These are phyloP conservation scores for Scaptomyza hsui DNA, from an alignment of 1,140 invertebrate genomes.

Conservation along the genomic window DNA sequence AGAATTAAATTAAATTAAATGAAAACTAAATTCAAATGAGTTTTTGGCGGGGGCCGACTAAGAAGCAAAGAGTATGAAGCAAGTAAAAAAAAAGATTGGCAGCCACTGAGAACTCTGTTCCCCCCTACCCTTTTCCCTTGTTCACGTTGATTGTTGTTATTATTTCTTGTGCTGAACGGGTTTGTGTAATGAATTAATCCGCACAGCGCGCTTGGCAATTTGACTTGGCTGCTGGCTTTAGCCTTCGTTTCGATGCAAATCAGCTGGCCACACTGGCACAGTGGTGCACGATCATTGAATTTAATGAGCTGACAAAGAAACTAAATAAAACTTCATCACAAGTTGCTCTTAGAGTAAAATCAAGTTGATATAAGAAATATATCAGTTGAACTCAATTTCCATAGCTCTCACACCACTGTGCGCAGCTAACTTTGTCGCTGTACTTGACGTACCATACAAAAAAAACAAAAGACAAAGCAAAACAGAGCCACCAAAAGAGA, in stretches of 20 bases:
- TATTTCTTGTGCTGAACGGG: conserved; percentile 79
- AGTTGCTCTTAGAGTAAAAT: no score
- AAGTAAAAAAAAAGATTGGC: conserved; percentile 37
- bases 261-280: conserved; percentile 48
- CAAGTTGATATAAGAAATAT: no score
- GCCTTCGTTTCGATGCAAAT: conserved; percentile 79
- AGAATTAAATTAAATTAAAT: conserved; percentile 83
- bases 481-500: conserved; percentile 71
- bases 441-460: conserved; percentile 60
- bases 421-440: conserved; percentile 24
- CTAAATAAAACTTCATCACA: no score
- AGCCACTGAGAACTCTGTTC: conserved; percentile 15
- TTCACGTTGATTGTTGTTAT: conserved; percentile 73
- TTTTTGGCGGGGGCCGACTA: conserved; percentile 67
- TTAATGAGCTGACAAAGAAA: conserved; percentile 42
- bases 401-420: conserved; percentile 8
- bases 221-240: conserved; percentile 77
- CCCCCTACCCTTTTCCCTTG: background rate
- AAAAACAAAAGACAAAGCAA: conserved; percentile 27
- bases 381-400: no score
- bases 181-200: conserved; percentile 83
- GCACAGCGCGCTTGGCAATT: conserved; percentile 77
- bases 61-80: conserved; percentile 35
- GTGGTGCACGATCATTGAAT: conserved; percentile 21
- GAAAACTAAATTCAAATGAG: conserved; percentile 84